phyloP scores from a whole-genome alignment of 2,888 invertebrate species.

The Barypeithes pellucidus region DNA sequence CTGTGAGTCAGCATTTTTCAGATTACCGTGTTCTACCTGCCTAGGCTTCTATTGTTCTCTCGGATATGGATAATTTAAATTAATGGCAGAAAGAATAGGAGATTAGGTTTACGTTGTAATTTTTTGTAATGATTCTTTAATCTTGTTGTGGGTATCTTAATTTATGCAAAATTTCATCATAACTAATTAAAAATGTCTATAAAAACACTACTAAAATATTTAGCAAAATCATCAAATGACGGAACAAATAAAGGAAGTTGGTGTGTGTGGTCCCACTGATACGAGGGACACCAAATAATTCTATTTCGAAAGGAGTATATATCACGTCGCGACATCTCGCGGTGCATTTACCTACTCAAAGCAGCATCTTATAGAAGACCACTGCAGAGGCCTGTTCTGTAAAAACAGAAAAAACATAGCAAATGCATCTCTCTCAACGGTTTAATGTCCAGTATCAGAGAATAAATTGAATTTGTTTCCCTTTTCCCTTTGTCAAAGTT shows the following conservation, averaged over 20 bases:
- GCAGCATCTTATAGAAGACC: too few species aligned
- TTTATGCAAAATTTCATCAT: slow-evolving; percentile 8
- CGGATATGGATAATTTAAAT: slow-evolving; percentile 34
- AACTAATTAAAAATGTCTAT: slow-evolving; percentile 10
- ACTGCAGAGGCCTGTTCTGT: too few species aligned
- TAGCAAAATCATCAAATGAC: neutral
- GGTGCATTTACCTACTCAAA: too few species aligned
- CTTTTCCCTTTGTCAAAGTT: too few species aligned
- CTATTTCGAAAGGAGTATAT: too few species aligned
- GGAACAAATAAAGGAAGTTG: neutral
- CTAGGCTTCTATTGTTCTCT: slow-evolving; percentile 33
- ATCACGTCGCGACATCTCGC: too few species aligned
- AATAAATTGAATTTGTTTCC: too few species aligned
- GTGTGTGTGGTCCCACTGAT: too few species aligned
- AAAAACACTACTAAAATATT: slow-evolving; percentile 1
- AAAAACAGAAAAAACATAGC: too few species aligned
- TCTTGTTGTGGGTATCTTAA: slow-evolving; percentile 15
- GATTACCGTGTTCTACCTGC: slow-evolving; percentile 37
- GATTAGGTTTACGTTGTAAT: slow-evolving; percentile 25
- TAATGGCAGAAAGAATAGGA: slow-evolving; percentile 34
- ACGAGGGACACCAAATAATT: too few species aligned
- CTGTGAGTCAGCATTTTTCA: slow-evolving; percentile 21
- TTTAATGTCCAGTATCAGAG: too few species aligned
- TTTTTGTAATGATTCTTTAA: slow-evolving; percentile 17
- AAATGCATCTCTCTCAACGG: too few species aligned